Conservation (phyloP, 2,113 vertebrate species). For the Aramus guarauna region DNA sequence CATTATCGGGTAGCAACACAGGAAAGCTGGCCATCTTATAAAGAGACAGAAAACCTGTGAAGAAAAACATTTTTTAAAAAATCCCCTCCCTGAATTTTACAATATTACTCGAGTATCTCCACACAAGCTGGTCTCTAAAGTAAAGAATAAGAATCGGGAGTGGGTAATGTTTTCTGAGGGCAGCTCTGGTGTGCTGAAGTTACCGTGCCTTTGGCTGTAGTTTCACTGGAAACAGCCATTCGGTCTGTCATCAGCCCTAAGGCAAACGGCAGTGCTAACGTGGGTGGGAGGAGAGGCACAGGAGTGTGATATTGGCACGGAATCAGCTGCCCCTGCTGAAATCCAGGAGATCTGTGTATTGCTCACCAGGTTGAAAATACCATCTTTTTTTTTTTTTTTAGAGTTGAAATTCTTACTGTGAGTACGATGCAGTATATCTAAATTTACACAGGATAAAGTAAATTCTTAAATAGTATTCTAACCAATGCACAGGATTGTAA, state of each 20-base stretch:
- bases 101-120: neutral
- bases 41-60: neutral
- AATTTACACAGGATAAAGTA: neutral
- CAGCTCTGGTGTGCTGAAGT: neutral
- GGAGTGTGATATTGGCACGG: neutral
- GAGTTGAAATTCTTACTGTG: neutral
- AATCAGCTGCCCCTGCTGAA: neutral
- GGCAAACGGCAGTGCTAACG: neutral
- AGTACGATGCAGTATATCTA: neutral
- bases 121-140: neutral
- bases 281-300: neutral
- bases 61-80: neutral
- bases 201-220: neutral
- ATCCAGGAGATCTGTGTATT: neutral
- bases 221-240: neutral
- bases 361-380: neutral
- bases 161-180: neutral
- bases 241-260: neutral
- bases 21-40: neutral
- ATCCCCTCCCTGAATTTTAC: neutral
- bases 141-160: neutral
- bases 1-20: neutral
- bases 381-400: neutral
- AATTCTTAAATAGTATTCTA: neutral
- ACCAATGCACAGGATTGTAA: neutral